These are phyloP conservation scores for Tupiocoris notatus DNA, from an alignment of 2,888 invertebrate genomes.

Conservation along the genomic window DNA sequence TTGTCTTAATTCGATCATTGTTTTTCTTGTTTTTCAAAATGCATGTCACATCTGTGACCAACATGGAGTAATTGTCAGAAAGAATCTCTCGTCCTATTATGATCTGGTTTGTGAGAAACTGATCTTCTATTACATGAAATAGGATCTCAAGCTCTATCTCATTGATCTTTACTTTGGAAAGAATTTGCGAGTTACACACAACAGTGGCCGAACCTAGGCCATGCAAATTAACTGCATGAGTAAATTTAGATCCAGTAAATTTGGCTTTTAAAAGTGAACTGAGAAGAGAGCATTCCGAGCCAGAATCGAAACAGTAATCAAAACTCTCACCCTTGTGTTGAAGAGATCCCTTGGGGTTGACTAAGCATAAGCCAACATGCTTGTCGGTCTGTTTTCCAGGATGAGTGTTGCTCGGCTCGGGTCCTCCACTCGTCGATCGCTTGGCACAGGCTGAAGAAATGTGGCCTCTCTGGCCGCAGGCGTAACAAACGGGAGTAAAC, in stretches of 20 bases:
- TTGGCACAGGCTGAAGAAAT: neutral
- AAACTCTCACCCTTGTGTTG: neutral
- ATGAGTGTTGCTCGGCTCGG: neutral
- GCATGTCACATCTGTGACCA: neutral
- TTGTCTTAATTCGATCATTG: neutral
- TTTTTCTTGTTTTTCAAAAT: neutral
- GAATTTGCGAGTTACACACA: neutral
- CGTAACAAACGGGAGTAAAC: neutral
- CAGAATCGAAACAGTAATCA: neutral
- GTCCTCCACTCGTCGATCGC: neutral
- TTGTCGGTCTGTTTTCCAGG: neutral
- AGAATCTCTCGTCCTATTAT: conserved; percentile 9
- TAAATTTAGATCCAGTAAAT: neutral
- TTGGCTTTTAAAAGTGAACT: neutral
- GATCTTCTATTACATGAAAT: neutral
- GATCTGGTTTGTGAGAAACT: neutral
- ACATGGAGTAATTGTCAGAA: neutral
- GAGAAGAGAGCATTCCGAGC: conserved; percentile 10
- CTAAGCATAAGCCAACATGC: conserved; percentile 4
- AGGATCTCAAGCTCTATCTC: neutral
- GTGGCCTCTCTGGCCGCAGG: conserved; percentile 4
- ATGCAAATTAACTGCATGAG: neutral
- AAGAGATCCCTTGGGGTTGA: neutral
- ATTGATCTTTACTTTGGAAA: neutral
- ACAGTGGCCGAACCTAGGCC: neutral